Evolutionary conservation across 1,140 invertebrate genomes (phyloP).

Genomic region (Drosophila ogumai): DNA sequence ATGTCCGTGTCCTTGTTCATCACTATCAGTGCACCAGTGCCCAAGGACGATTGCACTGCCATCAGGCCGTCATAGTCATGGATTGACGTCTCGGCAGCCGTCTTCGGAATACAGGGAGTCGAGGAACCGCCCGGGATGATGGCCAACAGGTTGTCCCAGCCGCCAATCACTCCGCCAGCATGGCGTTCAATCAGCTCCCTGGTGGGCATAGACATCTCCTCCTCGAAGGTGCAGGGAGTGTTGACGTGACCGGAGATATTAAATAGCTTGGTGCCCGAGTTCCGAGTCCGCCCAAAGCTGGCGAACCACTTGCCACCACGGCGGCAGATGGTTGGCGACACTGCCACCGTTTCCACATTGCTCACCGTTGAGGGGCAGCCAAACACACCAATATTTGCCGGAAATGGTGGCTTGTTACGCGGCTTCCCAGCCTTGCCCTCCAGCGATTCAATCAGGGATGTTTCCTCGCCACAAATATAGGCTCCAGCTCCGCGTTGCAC

Average conservation of each 20-base stretch:
- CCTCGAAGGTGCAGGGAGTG: constrained; percentile 91
- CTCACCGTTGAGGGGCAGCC: constrained; percentile 93
- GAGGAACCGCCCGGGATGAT: constrained; percentile 74
- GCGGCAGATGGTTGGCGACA: constrained; percentile 87
- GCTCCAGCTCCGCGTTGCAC: constrained; percentile 92
- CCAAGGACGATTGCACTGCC: constrained; percentile 65
- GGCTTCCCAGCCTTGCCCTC: constrained; percentile 90
- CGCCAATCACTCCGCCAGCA: constrained; percentile 70
- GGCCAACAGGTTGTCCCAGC: constrained; percentile 74
- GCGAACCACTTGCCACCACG: constrained; percentile 91
- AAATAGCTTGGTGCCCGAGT: constrained; percentile 91
- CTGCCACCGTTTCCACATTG: constrained; percentile 92
- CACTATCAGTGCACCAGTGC: constrained; percentile 74
- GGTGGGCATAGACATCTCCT: constrained; percentile 84
- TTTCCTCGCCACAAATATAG: constrained; percentile 94
- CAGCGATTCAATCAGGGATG: constrained; percentile 92
- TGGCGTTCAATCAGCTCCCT: constrained; percentile 71
- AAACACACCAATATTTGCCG: constrained; percentile 91
- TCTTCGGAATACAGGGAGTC: constrained; percentile 66
- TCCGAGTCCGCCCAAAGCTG: constrained; percentile 89
- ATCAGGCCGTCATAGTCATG: constrained; percentile 71
- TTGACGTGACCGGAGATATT: constrained; percentile 93
- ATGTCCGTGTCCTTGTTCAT: constrained; percentile 73
- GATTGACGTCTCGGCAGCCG: constrained; percentile 36
- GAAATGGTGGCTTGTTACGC: constrained; percentile 92